These are phyloP conservation scores for Lemur catta DNA, from an alignment of 2,797 vertebrate species.

Conservation along the genomic window DNA sequence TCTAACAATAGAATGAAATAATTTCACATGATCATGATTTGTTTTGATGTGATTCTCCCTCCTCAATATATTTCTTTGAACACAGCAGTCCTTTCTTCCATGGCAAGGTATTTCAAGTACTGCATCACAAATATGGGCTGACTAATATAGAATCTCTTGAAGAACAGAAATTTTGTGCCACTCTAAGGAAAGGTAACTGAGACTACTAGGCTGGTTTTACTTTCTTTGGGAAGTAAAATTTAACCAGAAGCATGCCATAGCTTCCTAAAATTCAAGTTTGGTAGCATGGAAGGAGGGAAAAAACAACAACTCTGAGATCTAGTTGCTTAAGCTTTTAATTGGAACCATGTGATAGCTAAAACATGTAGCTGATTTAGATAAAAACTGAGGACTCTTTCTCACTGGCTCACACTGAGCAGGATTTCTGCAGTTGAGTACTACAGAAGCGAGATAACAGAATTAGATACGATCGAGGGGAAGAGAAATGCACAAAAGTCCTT, in stretches of 20 bases:
- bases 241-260: not conserved
- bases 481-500: slow-evolving; percentile 76
- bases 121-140: slow-evolving; percentile 17
- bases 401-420: slow-evolving; percentile 26
- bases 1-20: slow-evolving; percentile 45
- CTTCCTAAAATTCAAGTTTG: slow-evolving; percentile 28
- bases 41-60: slow-evolving; percentile 33
- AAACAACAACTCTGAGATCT: not conserved
- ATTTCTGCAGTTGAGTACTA: slow-evolving; percentile 64
- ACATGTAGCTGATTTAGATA: slow-evolving; percentile 57
- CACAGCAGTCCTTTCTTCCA: slow-evolving; percentile 32
- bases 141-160: not conserved
- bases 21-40: slow-evolving; percentile 42
- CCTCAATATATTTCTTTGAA: slow-evolving; percentile 33
- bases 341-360: slow-evolving; percentile 56
- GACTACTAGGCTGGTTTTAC: not conserved
- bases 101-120: slow-evolving; percentile 15
- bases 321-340: slow-evolving; percentile 65
- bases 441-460: slow-evolving; percentile 72
- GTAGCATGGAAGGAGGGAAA: not conserved
- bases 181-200: slow-evolving; percentile 17
- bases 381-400: slow-evolving; percentile 42
- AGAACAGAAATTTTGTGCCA: slow-evolving; percentile 38
- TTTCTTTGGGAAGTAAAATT: slow-evolving; percentile 36
- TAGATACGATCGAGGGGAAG: slow-evolving; percentile 67